Conservation (phyloP, 1,140 invertebrate genomes). For the Lepidurus couesii region DNA sequence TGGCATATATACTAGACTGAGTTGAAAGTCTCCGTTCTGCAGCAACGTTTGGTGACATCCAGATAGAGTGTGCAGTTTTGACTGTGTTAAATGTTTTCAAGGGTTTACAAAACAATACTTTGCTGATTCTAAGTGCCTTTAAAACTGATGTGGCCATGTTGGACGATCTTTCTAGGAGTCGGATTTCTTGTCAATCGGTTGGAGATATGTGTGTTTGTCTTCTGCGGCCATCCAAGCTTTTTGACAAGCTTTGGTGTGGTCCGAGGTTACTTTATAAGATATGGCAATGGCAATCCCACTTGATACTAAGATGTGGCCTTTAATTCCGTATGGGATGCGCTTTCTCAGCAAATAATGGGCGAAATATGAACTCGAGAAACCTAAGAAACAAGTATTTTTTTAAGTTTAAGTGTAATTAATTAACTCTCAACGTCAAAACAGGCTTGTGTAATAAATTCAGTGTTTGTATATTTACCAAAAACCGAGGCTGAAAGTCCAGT, state of each 20-base stretch:
- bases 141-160: not conserved
- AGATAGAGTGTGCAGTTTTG: not conserved
- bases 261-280: slow-evolving; percentile 45
- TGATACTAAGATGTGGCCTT: slow-evolving; percentile 46
- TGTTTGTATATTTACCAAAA: slow-evolving; percentile 42
- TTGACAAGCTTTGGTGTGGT: slow-evolving; percentile 46
- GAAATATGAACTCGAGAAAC: slow-evolving; percentile 48
- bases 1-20: not conserved
- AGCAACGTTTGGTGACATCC: not conserved
- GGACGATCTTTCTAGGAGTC: not conserved
- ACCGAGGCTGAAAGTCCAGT: slow-evolving; percentile 48
- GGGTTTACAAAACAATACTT: not conserved
- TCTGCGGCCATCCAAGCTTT: slow-evolving; percentile 49
- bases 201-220: slow-evolving; percentile 46
- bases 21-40: not conserved
- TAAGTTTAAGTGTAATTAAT: slow-evolving; percentile 11
- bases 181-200: slow-evolving; percentile 33
- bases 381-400: slow-evolving; percentile 39
- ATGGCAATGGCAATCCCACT: slow-evolving; percentile 41
- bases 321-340: slow-evolving; percentile 44
- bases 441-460: slow-evolving; percentile 26
- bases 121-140: not conserved
- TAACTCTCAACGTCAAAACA: not conserved
- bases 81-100: not conserved
- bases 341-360: slow-evolving; percentile 44